Percentiles rank a stretch among this genome's conserved stretches.
These are phyloP conservation scores for Oncorhynchus masou DNA, from an alignment of 2,113 vertebrate species.

Conservation along the genomic window DNA sequence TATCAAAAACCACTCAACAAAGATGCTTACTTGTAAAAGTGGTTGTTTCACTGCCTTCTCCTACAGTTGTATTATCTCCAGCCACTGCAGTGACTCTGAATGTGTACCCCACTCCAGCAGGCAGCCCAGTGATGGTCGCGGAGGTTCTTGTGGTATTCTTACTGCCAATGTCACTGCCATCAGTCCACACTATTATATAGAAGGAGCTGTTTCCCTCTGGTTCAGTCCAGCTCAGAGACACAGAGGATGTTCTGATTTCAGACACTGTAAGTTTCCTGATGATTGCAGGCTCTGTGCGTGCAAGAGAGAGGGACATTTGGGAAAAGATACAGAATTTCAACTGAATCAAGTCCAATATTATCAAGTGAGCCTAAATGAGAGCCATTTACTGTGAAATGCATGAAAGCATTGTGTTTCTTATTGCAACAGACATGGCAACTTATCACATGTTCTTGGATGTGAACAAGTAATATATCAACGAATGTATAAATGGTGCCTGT, in stretches of 20 bases:
- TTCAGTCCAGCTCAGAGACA: slow-evolving; percentile 17
- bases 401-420: too few species aligned
- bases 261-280: background rate
- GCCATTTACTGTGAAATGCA: too few species aligned
- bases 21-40: slow-evolving; percentile 31
- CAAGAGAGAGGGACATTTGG: background rate
- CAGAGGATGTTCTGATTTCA: slow-evolving; percentile 16
- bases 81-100: slow-evolving; percentile 12
- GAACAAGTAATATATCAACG: too few species aligned
- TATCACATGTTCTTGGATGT: background rate
- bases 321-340: too few species aligned
- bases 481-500: too few species aligned
- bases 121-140: slow-evolving; percentile 1
- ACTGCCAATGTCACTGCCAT: background rate
- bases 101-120: background rate
- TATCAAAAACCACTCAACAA: too few species aligned
- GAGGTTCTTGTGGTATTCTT: too few species aligned
- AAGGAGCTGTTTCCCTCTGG: background rate
- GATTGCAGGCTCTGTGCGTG: slow-evolving; percentile 11
- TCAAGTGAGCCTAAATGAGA: too few species aligned
- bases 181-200: background rate
- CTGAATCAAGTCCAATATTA: too few species aligned
- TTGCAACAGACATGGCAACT: background rate
- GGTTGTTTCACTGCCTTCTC: background rate
- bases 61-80: slow-evolving; percentile 10